phyloP scores from a whole-genome alignment of 2,113 vertebrate species.

The Glareola pratincola region DNA sequence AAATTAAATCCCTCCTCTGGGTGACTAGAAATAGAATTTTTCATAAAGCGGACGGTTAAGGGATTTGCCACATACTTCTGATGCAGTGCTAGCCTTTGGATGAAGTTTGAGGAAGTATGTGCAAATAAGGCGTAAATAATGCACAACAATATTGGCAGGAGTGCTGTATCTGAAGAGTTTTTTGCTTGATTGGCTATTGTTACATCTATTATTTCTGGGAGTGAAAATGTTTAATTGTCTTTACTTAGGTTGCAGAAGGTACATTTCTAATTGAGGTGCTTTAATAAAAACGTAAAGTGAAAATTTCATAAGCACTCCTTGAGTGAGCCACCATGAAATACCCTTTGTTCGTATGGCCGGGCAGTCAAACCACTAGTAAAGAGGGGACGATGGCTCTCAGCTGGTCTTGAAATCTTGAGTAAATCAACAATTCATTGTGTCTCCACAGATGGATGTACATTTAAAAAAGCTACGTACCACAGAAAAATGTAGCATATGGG shows the following conservation, averaged over 20 bases:
- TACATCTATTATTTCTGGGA: background rate
- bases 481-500: background rate
- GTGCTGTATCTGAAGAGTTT: background rate
- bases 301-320: background rate
- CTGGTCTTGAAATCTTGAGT: background rate
- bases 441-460: background rate
- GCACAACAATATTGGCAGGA: background rate
- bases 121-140: background rate
- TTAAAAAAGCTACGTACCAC: background rate
- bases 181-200: background rate
- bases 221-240: background rate
- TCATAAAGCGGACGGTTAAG: background rate
- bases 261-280: background rate
- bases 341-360: background rate
- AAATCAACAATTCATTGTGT: background rate
- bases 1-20: conserved; percentile 56
- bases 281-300: background rate
- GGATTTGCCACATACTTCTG: background rate
- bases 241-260: background rate
- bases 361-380: background rate
- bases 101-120: background rate
- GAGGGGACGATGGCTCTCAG: background rate
- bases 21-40: conserved; percentile 48
- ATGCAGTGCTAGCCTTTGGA: background rate
- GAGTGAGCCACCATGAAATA: background rate